Evolutionary conservation across 2,888 invertebrate species (phyloP), one percentile per base, ranked within the genome.

Genomic region (Blastobasis lacticolella): DNA sequence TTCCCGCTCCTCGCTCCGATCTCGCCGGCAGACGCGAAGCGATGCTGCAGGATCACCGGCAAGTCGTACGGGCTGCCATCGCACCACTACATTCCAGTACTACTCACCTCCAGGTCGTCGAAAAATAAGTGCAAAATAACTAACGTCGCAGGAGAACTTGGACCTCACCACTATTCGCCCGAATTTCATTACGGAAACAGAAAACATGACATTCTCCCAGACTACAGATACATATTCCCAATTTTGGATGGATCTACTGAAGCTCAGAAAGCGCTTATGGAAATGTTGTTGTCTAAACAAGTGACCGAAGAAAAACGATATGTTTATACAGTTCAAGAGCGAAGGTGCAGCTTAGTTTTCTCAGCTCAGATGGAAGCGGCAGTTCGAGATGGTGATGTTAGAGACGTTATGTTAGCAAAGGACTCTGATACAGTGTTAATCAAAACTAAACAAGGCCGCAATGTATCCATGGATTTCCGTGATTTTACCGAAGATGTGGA

Each of bases 1-100:
- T 93, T 95, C 69, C 95, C 95, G 23, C 87, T 95, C 49, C 87
- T 95, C 60, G 93, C 94, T 46, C 94, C 95, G 4, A 92, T 95
- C 56, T 94, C 94, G 48, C 94, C 95, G 9, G 94, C 94, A n/a
- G 94, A 95, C 71, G 95, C 95, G 1, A 92, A 93, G 67, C 90
- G 94, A 56, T 92, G 93, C 74, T 94, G 94, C 79, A 91, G 93
- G 62, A 93, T 95, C 64, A 94, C 94, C 48, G 94, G 94, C 53
- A 94, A 94, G 73, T 92, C 94, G 42, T 91, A 93, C 58, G 92
- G 94, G 38, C 85, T 93, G 51, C 92, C 92, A 46, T 90, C 92
- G 44, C 94, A 94, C 77, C 94, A 94, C 78, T 94, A 93, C 89
- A 94, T 94, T 83, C 94, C 94, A 71, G 94, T 94, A 57, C 78